phyloP scores from a whole-genome alignment of 2,797 vertebrate genomes.

The Gymnodraco acuticeps region DNA sequence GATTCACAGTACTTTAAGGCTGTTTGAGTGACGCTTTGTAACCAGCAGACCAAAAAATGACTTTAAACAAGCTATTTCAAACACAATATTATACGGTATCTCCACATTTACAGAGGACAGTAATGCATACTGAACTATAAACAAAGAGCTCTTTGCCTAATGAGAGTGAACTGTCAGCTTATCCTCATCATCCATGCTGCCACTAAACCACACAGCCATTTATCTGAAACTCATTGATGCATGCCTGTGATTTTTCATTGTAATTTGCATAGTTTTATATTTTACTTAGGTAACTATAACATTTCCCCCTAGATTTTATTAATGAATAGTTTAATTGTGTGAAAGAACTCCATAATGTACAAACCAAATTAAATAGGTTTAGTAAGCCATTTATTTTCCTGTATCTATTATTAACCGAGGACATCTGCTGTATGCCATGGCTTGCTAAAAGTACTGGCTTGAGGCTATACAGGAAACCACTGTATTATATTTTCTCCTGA shows the following conservation, averaged over 20 bases:
- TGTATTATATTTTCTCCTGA: not conserved
- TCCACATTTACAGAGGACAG: not conserved
- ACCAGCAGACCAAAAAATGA: not conserved
- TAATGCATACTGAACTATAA: not conserved
- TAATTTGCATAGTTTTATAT: not conserved
- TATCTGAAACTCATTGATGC: not conserved
- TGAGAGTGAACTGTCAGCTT: not conserved
- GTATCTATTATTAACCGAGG: not conserved
- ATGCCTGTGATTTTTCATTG: not conserved
- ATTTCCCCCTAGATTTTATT: conserved; percentile 1
- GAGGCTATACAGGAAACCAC: not conserved
- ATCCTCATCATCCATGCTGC: not conserved
- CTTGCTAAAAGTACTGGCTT: not conserved
- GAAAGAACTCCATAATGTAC: not conserved
- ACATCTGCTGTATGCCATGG: not conserved
- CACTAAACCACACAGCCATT: not conserved
- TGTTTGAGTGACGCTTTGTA: conserved; percentile 2
- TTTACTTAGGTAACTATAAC: not conserved
- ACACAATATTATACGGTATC: not conserved
- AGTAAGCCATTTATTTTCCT: conserved; percentile 2
- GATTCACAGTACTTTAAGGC: not conserved
- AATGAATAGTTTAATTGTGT: not conserved
- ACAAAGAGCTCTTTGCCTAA: not conserved
- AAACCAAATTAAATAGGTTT: not conserved
- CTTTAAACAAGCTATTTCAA: not conserved